Evolutionary conservation across 2,113 vertebrate species (phyloP).

Genomic region (Craseonycteris thonglongyai): DNA sequence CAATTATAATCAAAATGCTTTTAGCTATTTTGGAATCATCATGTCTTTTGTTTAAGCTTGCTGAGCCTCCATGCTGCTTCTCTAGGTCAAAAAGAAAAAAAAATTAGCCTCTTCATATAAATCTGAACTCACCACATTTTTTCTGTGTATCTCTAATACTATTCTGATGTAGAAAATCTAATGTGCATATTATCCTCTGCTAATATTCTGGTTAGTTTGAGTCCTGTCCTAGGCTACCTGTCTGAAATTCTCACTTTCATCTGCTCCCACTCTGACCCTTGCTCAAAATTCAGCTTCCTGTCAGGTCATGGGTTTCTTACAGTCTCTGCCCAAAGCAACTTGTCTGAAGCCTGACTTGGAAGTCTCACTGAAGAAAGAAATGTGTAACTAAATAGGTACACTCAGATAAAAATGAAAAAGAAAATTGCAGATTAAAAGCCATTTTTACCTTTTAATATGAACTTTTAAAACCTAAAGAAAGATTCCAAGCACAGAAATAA

Average conservation of each 20-base stretch:
- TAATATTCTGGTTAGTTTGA: background rate
- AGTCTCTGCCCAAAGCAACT: background rate
- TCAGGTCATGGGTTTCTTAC: background rate
- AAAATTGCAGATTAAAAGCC: background rate
- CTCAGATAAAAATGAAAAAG: background rate
- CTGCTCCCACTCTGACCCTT: background rate
- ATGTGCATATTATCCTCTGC: background rate
- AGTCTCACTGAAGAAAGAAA: background rate
- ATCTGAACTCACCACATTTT: background rate
- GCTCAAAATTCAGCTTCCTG: background rate
- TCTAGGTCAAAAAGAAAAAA: background rate
- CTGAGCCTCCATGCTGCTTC: background rate
- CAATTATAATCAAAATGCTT: background rate
- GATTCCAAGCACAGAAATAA: background rate
- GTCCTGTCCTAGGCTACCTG: background rate
- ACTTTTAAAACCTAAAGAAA: background rate
- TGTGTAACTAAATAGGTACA: background rate
- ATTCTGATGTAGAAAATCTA: background rate
- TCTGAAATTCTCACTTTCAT: background rate
- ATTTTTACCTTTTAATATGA: background rate
- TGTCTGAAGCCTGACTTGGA: background rate
- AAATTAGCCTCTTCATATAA: background rate
- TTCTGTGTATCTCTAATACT: background rate
- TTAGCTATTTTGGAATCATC: background rate
- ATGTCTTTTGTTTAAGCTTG: background rate